Evolutionary conservation across 2,888 invertebrate species (phyloP).

Genomic region (Cephus pulcher): DNA sequence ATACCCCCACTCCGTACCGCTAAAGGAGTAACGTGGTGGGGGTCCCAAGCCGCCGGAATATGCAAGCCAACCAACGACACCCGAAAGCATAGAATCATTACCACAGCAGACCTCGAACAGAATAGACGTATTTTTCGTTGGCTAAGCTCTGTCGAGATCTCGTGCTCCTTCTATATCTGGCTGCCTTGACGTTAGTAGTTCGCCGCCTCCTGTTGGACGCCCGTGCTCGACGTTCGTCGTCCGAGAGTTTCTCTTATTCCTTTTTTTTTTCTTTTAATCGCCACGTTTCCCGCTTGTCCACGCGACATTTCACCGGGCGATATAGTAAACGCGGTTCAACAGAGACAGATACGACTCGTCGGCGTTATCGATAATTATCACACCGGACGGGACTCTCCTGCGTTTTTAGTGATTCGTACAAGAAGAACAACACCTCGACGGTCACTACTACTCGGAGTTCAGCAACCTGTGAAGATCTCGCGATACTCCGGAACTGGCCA

Average conservation of each 20-base stretch:
- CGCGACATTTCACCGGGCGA: neutral
- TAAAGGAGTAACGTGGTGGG: constrained; percentile 9
- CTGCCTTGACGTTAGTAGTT: constrained; percentile 1
- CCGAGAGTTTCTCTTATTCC: constrained; percentile 14
- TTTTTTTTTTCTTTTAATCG: constrained; percentile 8
- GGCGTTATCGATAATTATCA: neutral
- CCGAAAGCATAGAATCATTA: constrained; percentile 60
- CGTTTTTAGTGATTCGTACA: neutral
- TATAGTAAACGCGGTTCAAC: neutral
- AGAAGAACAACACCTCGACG: neutral
- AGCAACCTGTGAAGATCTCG: neutral
- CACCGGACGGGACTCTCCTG: neutral
- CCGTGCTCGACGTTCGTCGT: constrained; percentile 12
- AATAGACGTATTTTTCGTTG: constrained; percentile 59
- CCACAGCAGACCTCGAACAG: constrained; percentile 64
- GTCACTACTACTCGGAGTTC: neutral
- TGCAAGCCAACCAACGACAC: constrained; percentile 46
- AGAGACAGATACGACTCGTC: neutral
- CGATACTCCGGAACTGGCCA: neutral
- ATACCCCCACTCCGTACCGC: constrained; percentile 1
- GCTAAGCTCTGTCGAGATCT: constrained; percentile 60
- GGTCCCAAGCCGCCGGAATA: constrained; percentile 36
- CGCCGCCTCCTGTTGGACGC: neutral
- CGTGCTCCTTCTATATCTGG: constrained; percentile 19
- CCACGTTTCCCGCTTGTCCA: neutral